A percentile compares a stretch with the other conserved stretches of the same genome.
phyloP scores from a whole-genome alignment of 2,888 invertebrate genomes.

The Tipula confusa region DNA sequence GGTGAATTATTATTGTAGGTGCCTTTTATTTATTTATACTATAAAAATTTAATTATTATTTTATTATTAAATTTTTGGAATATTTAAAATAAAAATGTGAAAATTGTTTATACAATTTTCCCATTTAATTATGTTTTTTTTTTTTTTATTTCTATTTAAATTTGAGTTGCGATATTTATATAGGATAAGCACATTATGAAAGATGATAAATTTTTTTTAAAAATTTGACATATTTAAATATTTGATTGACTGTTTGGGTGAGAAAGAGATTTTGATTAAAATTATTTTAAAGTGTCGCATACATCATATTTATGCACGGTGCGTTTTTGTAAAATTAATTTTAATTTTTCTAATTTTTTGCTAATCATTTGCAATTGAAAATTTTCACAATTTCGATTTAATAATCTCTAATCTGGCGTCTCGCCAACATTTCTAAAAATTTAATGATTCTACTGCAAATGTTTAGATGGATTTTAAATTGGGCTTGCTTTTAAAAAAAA shows the following conservation, averaged over 20 bases:
- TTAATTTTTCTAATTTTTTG: neutral
- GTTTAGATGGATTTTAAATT: neutral
- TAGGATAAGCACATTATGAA: constrained; percentile 29
- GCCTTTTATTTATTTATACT: constrained; percentile 43
- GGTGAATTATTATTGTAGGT: constrained; percentile 50
- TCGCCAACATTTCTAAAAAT: no score
- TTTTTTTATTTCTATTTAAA: constrained; percentile 30
- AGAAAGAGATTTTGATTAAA: neutral
- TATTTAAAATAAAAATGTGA: constrained; percentile 31
- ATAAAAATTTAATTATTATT: constrained; percentile 29
- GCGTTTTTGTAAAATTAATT: neutral
- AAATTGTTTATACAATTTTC: constrained; percentile 7
- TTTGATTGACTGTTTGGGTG: constrained; percentile 26
- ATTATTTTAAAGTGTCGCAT: neutral
- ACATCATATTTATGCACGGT: neutral
- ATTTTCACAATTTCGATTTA: neutral
- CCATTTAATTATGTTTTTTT: constrained; percentile 5
- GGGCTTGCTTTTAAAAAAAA: neutral
- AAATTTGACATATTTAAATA: neutral
- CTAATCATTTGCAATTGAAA: neutral
- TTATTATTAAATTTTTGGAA: constrained; percentile 33
- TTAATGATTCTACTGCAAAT: neutral
- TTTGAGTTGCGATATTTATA: constrained; percentile 28
- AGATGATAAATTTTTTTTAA: neutral
- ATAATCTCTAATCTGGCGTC: neutral